Evolutionary conservation across 2,888 invertebrate species (phyloP), one percentile per base, ranked within the genome.

Genomic region (Girardia tigrina): DNA sequence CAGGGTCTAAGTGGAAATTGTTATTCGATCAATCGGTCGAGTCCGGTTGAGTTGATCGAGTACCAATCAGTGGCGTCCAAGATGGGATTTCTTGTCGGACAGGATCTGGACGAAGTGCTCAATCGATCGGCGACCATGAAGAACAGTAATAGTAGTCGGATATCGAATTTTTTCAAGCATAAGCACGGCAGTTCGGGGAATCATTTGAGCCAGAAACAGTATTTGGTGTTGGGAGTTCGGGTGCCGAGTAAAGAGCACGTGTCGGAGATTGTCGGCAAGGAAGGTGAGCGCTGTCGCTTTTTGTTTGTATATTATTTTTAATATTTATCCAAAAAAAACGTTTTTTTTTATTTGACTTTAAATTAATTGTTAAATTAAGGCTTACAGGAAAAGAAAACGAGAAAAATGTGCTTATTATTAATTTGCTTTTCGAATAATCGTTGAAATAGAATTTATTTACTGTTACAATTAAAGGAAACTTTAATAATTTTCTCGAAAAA

Each of bases 161-260:
- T 56, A 20, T 56, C 56, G n/a, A 56, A 56, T n/a, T 56, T 56
- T 56, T 56, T 56, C 56, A 56, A 56, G 56, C 56, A 56, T 56
- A 56, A 56, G 56, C 56, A 56, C 23, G 56, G 56, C n/a, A 56
- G 56, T n/a, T 56, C 56, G 6, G 56, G 56, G 4, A 20, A n/a
- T 56, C 56, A 56, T 56, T 56, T 56, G 23, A 56, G 20, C n/a
- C 56, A 56, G 23, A 56, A 56, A 23, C 56, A 56, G n/a, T 72
- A 72, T 29, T 29, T 72, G n/a, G 29, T 29, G 8, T 26, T 72
- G 6, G 72, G 72, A 6, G 72, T 72, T 72, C 72, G 72, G 2
- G 72, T 72, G 8, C 72, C 72, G 6, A 28, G 28, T 29, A 72
- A 72, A 29, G 72, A 72, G 28, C 72, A 72, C 36, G 72, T 72